Base-by-base conservation (phyloP, 1,140 invertebrate genomes). In the Asobara japonica region DNA sequence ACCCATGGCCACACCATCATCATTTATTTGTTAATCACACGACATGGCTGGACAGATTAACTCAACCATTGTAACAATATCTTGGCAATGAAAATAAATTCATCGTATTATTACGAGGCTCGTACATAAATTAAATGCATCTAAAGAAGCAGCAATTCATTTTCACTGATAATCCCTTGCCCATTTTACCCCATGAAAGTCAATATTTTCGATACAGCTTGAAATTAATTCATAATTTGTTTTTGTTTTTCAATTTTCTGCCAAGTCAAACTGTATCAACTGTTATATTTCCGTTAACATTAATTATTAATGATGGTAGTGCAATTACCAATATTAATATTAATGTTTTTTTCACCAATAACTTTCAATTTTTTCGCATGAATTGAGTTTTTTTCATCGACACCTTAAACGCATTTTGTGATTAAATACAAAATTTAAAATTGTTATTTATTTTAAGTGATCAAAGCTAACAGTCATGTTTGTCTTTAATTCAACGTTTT, bases 1-100 rank as follows among this genome's bases (percentile, higher is more conserved):
- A 86, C 83, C 85, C 86, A 87, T 87, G 86, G 86, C 86, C 85
- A 87, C 85, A 86, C 83, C 83, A 86, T 87, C 84, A 87, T 86
- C 85, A 86, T 86, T 86, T 82, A 81, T 85, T 67, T 70, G 83
- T 87, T 86, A 86, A 85, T 87, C 79, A 86, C 83, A 84, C 76
- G 79, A 80, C 77, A 79, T 75, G 76, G 76, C 64, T 78, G 66
- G 80, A 76, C 75, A 56, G 25, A 56, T 56, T 22, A 56, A 56
- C 51, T 56, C 51, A 33, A 62, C 30, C 62, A 62, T 67, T 30
- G 2, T 48, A 11, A 31, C 29, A 65, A 60, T 60, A 0, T 68
- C 20, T 45, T 41, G 51, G 11, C 25, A 6, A 25, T 68, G 69
- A 72, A 75, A 69, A 11, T 1, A 11, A 7, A 18, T 16, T 45